A percentile compares a stretch with the other conserved stretches of the same genome.
phyloP scores from a whole-genome alignment of 2,797 vertebrate species.

The Sebastes taczanowskii region DNA sequence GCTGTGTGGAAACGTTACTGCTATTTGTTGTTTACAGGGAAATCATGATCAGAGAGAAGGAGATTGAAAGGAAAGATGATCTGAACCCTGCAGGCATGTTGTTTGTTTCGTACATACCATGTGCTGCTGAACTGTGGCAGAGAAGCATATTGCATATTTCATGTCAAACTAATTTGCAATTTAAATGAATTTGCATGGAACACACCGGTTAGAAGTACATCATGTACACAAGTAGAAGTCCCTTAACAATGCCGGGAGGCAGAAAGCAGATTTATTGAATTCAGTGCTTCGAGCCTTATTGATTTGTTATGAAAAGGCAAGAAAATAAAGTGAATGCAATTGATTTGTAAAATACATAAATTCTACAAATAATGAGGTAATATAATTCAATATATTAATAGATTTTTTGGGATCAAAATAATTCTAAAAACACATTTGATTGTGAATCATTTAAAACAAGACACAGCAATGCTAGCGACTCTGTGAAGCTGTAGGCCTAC shows the following conservation, averaged over 20 bases:
- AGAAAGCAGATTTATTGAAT: not conserved
- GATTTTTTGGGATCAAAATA: not conserved
- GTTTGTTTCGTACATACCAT: constrained; percentile 24
- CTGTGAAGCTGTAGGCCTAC: not conserved
- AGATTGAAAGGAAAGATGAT: constrained; percentile 10
- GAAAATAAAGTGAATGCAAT: not conserved
- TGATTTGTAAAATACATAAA: not conserved
- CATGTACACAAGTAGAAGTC: not conserved
- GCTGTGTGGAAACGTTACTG: constrained; percentile 7
- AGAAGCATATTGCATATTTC: constrained; percentile 37
- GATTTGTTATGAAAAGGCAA: not conserved
- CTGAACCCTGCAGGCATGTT: constrained; percentile 34
- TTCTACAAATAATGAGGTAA: not conserved
- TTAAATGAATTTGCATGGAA: constrained; percentile 28
- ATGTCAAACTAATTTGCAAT: constrained; percentile 48
- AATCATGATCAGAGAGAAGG: constrained; percentile 46
- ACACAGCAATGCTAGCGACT: too few species aligned
- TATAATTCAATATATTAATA: not conserved
- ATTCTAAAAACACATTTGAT: not conserved
- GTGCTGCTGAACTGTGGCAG: constrained; percentile 23
- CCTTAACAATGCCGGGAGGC: not conserved
- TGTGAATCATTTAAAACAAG: not conserved
- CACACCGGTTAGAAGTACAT: not conserved
- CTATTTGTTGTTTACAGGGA: constrained; percentile 24
- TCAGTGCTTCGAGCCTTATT: not conserved